A percentile compares a stretch with the other conserved stretches of the same genome.
These are phyloP conservation scores for Callospermophilus lateralis DNA, from an alignment of 2,113 vertebrate genomes.

Conservation along the genomic window DNA sequence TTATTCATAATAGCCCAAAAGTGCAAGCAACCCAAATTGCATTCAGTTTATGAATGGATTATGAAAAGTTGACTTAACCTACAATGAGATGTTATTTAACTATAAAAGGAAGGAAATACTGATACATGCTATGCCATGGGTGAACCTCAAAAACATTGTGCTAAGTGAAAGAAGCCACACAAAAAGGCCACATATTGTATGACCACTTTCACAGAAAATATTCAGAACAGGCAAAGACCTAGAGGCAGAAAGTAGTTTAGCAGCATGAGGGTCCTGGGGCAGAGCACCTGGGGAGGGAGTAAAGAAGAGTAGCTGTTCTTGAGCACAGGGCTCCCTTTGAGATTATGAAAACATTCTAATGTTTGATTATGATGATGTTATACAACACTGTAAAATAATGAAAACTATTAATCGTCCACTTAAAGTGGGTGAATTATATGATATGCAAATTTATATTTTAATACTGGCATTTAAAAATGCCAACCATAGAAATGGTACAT, in stretches of 20 bases:
- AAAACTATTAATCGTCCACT: neutral
- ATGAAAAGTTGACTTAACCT: neutral
- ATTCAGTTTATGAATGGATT: neutral
- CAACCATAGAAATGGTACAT: neutral
- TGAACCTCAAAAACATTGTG: neutral
- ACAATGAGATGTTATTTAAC: neutral
- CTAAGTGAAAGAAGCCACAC: neutral
- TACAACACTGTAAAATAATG: too few species aligned
- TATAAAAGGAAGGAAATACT: neutral
- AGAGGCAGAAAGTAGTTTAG: neutral
- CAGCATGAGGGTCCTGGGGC: fast-evolving
- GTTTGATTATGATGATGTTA: neutral
- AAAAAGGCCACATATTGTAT: neutral
- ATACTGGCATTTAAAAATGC: neutral
- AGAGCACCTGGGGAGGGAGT: neutral
- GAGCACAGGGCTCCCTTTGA: neutral
- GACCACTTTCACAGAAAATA: neutral
- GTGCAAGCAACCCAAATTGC: neutral
- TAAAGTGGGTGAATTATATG: neutral
- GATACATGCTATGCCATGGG: neutral
- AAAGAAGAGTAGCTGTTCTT: neutral
- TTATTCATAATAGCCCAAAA: neutral
- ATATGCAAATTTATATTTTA: neutral
- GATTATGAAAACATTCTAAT: neutral
- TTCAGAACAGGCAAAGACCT: too few species aligned